Percentiles rank a stretch among this genome's conserved stretches.
These are phyloP conservation scores for Neomorphus geoffroyi DNA, from an alignment of 2,797 vertebrate genomes.

Conservation along the genomic window DNA sequence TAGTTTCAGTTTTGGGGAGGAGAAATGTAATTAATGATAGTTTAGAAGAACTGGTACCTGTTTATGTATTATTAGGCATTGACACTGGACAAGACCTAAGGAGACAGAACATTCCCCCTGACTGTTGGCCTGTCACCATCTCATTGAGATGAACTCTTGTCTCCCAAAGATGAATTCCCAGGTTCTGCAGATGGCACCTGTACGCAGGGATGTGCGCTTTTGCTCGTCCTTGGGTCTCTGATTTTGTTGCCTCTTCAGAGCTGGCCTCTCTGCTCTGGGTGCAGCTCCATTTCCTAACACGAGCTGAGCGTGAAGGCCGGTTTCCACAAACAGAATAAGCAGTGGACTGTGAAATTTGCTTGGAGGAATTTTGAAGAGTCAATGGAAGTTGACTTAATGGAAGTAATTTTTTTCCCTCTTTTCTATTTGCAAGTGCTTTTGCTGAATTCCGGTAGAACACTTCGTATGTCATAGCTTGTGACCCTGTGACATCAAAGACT, in stretches of 20 bases:
- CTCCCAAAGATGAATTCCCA: neutral
- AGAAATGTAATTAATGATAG: neutral
- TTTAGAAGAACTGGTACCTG: neutral
- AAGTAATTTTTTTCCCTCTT: neutral
- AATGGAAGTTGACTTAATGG: neutral
- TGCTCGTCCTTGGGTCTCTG: neutral
- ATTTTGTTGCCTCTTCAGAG: neutral
- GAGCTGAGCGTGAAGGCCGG: neutral
- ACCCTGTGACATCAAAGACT: conserved; percentile 42
- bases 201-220: neutral
- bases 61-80: neutral
- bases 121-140: neutral
- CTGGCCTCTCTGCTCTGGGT: neutral
- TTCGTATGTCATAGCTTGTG: conserved; percentile 25
- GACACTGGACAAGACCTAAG: neutral
- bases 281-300: neutral
- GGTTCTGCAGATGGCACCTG: accelerated
- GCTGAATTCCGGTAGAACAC: neutral
- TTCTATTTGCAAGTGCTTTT: neutral
- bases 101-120: neutral
- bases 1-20: neutral
- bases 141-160: neutral
- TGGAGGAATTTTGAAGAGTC: conserved; percentile 8
- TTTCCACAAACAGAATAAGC: neutral
- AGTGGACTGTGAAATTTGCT: neutral